Base-by-base conservation (phyloP, 2,797 vertebrate species). In the Phoebastria nigripes region DNA sequence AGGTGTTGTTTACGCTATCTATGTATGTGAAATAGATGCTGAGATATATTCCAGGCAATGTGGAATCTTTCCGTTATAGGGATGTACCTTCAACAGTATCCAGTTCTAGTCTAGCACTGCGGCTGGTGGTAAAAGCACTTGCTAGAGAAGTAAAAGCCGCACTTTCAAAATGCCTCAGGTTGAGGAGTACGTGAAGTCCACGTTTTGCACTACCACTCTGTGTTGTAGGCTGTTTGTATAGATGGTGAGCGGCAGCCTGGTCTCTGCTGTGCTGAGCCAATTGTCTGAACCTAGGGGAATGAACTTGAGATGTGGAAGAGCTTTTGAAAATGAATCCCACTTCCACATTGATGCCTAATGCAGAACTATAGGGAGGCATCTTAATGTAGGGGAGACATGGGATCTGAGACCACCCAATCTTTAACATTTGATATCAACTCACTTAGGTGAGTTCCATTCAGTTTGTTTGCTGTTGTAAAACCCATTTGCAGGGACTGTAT, bases 301-400 rank as follows among this genome's bases (percentile, higher is more conserved):
- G 12, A 1, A 35, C 46, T 26, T 8, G n/a, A 39, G 28, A 21
- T 31, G n/a, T 21, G 47, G 22, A 25, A 61, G n/a, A 63, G 41
- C 39, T 79, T 29, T 70, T 59, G 81, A 19, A 44, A 51, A 33
- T 3, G 1, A 20, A 29, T 58, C 41, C 28, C 22, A 9, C 11
- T n/a, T 61, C 29, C 54, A 33, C 29, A 13, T 4, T 8, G 3
- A 37, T 39, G 16, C 31, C 22, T 72, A 8, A 15, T 15, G 76
- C 41, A 55, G 46, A 31, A 4, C 46, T 58, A 0, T 2, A 26
- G 39, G 42, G 46, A 72, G 39, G 33, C 35, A 42, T 12, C 41
- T 56, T 15, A 13, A 19, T 3, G 3, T 12, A 26, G 29, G 20
- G 1, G 25, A 49, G 44, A 25, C 9, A 0, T 3, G 42, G 59